Percentiles rank a stretch among this genome's conserved stretches.
phyloP scores from a whole-genome alignment of 1,140 invertebrate genomes.

The Tetranychus cinnabarinus region DNA sequence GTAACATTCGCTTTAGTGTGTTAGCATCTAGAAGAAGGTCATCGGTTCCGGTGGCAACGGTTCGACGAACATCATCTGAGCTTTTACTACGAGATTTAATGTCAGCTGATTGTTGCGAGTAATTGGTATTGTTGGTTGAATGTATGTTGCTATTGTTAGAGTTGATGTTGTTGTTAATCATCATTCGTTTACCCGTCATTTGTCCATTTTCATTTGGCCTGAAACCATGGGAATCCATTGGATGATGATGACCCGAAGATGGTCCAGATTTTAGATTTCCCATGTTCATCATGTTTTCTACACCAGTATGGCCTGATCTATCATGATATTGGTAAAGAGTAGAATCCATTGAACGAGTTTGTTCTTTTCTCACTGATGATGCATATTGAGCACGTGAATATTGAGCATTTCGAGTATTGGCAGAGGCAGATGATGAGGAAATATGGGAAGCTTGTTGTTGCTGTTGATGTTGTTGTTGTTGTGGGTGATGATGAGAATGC shows the following conservation, averaged over 20 bases:
- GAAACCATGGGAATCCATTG: background rate
- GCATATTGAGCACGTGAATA: conserved; percentile 12
- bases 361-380: conserved; percentile 11
- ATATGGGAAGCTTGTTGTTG: background rate
- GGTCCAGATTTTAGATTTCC: background rate
- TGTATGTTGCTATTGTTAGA: background rate
- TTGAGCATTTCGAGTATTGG: conserved; percentile 2
- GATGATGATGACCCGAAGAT: background rate
- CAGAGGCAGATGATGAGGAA: background rate
- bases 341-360: conserved; percentile 14
- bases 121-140: too few species aligned
- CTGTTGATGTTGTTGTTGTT: background rate
- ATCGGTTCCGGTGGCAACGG: conserved; percentile 21
- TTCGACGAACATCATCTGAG: conserved; percentile 52
- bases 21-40: conserved; percentile 38
- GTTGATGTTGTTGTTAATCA: too few species aligned
- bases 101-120: background rate
- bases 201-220: background rate
- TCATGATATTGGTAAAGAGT: background rate
- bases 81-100: conserved; percentile 30
- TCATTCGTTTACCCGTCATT: too few species aligned
- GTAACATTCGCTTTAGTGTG: conserved; percentile 74
- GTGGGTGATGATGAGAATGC: background rate
- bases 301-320: background rate
- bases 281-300: background rate